Evolutionary conservation across 2,888 invertebrate species (phyloP), one percentile per base, ranked within the genome.

Genomic region (Omphaloscelis lunosa): DNA sequence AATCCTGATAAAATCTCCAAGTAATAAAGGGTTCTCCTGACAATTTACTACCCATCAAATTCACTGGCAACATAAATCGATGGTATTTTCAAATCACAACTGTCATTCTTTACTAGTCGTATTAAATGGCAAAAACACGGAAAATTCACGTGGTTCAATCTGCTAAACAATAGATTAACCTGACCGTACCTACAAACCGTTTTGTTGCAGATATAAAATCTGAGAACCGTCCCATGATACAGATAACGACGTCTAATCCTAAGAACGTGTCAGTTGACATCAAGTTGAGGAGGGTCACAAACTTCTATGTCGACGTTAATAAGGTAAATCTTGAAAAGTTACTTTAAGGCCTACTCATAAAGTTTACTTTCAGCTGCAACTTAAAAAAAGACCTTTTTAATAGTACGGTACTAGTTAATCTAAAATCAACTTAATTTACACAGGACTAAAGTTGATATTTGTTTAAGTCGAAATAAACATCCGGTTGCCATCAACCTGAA

Each of bases 201-300:
- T 78, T 48, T 34, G 15, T 89, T 89, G 0, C 86, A 95, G 95
- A 95, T 67, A 90, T 94, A 74, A 93, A 91, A 0, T 88, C 91
- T 0, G 93, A 93, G 74, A 93, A 92, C 62, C 96, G 97, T 17
- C 97, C 97, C 23, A 97, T 97, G 8, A 96, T 98, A 27, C 97
- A 97, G 73, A 93, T 98, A 56, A 97, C 97, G 0, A 98, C 98
- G 0, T 97, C 97, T 6, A 97, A 97, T 71, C 90, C 92, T 0
- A 86, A 74, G 0, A 96, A 97, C 84, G 94, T 98, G 1, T 93
- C 94, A 0, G 97, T 98, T 53, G 91, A 92, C 8, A 94, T 98
- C 48, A 94, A 92, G 6, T 94, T 98, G 39, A 91, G 94, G 4
- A 91, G 97, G 34, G 97, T 97, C 8, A 89, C 91, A 0, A 95